These are phyloP conservation scores for Pholis gunnellus DNA, from an alignment of 2,113 vertebrate species.

Conservation along the genomic window DNA sequence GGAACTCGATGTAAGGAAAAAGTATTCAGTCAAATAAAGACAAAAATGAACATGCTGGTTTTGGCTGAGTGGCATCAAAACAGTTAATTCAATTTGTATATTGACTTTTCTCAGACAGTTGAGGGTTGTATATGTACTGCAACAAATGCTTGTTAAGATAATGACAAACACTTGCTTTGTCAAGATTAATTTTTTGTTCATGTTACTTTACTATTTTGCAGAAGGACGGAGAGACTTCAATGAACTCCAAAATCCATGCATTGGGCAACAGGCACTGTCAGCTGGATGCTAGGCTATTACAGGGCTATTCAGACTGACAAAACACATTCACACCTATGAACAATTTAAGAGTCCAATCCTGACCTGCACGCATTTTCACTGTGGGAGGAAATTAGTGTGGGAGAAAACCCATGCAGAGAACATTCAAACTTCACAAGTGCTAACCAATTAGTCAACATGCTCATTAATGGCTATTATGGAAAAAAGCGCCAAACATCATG, in stretches of 20 bases:
- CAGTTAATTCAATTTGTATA: background rate
- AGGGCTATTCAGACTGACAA: background rate
- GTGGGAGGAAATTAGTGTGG: background rate
- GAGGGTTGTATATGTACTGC: background rate
- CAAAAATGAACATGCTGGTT: background rate
- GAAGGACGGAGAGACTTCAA: background rate
- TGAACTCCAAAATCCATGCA: constrained; percentile 1
- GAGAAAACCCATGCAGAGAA: background rate
- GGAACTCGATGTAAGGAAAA: background rate
- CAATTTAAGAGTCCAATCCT: background rate
- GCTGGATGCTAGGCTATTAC: background rate
- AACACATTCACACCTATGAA: background rate
- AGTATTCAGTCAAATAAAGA: background rate
- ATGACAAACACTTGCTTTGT: background rate
- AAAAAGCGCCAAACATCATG: background rate
- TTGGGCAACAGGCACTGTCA: background rate
- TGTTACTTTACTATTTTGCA: background rate
- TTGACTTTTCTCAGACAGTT: background rate
- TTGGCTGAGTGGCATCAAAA: background rate
- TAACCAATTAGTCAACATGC: background rate
- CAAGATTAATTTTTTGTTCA: background rate
- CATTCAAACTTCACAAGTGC: background rate
- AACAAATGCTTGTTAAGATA: background rate
- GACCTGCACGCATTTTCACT: background rate
- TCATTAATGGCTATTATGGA: background rate